Conservation (phyloP, 2,797 vertebrate genomes). For the Nyctibius grandis region DNA sequence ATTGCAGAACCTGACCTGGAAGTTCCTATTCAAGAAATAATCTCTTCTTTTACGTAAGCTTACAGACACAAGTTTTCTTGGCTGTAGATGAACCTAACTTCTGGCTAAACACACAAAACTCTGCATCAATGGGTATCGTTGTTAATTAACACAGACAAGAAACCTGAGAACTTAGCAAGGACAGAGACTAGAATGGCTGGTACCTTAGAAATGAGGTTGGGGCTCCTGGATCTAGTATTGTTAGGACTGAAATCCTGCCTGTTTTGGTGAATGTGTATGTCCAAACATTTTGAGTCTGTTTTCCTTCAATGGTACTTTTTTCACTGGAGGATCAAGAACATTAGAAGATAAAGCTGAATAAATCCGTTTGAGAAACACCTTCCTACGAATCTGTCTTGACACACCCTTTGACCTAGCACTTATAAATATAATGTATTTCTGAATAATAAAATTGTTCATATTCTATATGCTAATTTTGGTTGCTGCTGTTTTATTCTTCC, state of each 20-base stretch:
- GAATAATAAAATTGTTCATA: neutral
- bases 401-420: neutral
- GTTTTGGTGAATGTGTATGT: neutral
- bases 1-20: neutral
- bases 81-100: neutral
- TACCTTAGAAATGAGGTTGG: neutral
- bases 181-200: neutral
- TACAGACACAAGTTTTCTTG: neutral
- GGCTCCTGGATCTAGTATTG: neutral
- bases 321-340: neutral
- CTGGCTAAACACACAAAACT: neutral
- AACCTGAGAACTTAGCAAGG: neutral
- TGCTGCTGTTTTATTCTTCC: conserved; percentile 15
- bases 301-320: neutral
- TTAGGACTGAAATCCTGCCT: neutral
- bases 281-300: neutral
- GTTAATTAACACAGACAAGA: neutral
- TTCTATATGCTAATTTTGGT: neutral
- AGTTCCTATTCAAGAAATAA: neutral
- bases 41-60: neutral
- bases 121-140: neutral
- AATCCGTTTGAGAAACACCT: neutral
- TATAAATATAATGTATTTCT: neutral
- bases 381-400: neutral
- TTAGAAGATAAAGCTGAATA: neutral